Conservation (phyloP, 2,888 invertebrate genomes). For the Eubasilissa splendida region DNA sequence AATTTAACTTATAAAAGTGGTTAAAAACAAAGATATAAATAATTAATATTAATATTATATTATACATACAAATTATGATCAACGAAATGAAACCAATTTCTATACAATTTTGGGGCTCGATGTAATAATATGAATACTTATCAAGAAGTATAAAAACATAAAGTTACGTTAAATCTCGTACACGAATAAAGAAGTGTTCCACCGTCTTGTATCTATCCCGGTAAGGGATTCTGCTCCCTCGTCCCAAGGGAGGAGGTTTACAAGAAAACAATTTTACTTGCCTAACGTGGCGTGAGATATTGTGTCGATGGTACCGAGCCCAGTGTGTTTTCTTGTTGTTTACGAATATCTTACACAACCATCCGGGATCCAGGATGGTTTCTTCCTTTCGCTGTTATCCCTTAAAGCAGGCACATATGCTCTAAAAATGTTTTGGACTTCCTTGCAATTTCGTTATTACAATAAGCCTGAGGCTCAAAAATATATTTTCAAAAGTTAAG, state of each 20-base stretch:
- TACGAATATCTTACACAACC: constrained; percentile 14
- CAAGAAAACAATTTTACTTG: constrained; percentile 50
- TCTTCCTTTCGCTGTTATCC: constrained; percentile 10
- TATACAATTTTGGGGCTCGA: background rate
- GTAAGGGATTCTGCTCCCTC: background rate
- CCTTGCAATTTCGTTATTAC: no score
- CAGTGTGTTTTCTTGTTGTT: background rate
- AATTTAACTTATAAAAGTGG: no score
- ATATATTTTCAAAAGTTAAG: no score
- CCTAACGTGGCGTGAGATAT: constrained; percentile 45
- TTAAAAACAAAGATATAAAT: no score
- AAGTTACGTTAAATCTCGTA: constrained; percentile 42
- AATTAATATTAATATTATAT: no score
- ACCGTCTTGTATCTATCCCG: constrained; percentile 24
- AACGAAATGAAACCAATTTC: constrained; percentile 1
- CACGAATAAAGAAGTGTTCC: constrained; percentile 17
- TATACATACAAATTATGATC: background rate
- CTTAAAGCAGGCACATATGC: no score
- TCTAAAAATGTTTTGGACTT: no score
- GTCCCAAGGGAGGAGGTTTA: constrained; percentile 41
- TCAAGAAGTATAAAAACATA: constrained; percentile 29
- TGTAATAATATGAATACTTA: constrained; percentile 22
- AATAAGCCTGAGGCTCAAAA: no score
- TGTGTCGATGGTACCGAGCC: constrained; percentile 30
- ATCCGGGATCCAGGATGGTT: background rate